These are phyloP conservation scores for Scrobipalpa atriplicella DNA, from an alignment of 2,888 invertebrate genomes.

Conservation along the genomic window DNA sequence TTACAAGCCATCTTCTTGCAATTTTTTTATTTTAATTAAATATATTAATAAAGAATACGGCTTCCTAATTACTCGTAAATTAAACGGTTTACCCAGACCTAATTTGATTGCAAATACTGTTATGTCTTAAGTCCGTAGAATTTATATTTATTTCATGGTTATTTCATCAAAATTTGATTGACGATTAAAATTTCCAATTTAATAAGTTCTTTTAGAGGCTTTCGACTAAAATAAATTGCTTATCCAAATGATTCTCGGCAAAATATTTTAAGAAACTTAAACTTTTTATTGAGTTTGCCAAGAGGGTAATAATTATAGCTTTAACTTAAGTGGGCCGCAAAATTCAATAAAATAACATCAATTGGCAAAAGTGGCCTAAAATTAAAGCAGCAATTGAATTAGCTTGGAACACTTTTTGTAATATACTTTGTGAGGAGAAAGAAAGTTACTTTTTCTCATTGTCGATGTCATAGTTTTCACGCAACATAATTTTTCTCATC, in stretches of 20 bases:
- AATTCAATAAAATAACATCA: not conserved
- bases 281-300: slow-evolving; percentile 11
- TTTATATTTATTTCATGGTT: not conserved
- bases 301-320: slow-evolving; percentile 11
- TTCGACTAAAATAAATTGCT: not conserved
- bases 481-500: too few species aligned
- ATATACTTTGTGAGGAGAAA: not conserved
- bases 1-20: too few species aligned
- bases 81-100: too few species aligned
- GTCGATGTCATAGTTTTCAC: not conserved
- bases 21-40: too few species aligned
- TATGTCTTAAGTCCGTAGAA: too few species aligned
- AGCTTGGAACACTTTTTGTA: not conserved
- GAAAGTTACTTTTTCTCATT: not conserved
- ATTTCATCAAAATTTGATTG: not conserved
- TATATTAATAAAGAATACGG: too few species aligned
- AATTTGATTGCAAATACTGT: too few species aligned
- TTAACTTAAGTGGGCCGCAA: not conserved
- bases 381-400: not conserved
- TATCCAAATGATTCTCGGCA: not conserved
- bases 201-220: not conserved
- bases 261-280: not conserved
- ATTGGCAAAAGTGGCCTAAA: not conserved
- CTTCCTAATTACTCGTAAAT: too few species aligned
- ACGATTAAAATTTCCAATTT: not conserved